Evolutionary conservation across 2,797 vertebrate genomes (phyloP).

Genomic region (Molothrus aeneus): DNA sequence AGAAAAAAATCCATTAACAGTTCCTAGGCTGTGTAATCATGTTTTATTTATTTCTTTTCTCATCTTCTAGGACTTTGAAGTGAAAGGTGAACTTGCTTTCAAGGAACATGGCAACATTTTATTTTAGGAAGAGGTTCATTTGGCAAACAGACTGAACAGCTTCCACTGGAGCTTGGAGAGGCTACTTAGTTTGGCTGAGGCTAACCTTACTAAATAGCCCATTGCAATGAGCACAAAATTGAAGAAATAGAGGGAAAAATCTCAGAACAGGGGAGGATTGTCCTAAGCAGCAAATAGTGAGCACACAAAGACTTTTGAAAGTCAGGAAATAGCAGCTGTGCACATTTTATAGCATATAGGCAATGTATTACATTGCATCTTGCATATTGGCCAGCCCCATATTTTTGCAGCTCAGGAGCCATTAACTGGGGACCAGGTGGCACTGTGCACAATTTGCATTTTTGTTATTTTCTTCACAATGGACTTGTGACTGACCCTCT

Average conservation of each 20-base stretch:
- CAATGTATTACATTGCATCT: neutral
- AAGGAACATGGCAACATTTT: neutral
- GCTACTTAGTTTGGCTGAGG: neutral
- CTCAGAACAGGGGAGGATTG: neutral
- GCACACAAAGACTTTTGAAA: neutral
- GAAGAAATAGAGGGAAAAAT: neutral
- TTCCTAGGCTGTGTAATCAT: neutral
- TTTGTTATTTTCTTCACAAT: slow-evolving; percentile 4
- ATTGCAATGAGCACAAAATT: neutral
- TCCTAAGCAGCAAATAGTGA: neutral
- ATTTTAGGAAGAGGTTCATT: neutral
- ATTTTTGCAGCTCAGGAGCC: neutral
- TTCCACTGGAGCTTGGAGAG: neutral
- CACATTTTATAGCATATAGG: neutral
- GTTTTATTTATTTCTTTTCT: slow-evolving; percentile 29
- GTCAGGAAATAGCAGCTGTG: neutral
- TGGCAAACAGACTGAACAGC: neutral
- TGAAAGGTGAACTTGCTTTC: neutral
- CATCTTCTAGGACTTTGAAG: neutral
- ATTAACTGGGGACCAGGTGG: neutral
- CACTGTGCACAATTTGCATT: neutral
- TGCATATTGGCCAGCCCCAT: neutral
- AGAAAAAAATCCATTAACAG: neutral
- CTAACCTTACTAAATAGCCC: neutral
- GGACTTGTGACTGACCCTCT: neutral